phyloP scores from a whole-genome alignment of 2,113 vertebrate species.

The Ameiurus melas region DNA sequence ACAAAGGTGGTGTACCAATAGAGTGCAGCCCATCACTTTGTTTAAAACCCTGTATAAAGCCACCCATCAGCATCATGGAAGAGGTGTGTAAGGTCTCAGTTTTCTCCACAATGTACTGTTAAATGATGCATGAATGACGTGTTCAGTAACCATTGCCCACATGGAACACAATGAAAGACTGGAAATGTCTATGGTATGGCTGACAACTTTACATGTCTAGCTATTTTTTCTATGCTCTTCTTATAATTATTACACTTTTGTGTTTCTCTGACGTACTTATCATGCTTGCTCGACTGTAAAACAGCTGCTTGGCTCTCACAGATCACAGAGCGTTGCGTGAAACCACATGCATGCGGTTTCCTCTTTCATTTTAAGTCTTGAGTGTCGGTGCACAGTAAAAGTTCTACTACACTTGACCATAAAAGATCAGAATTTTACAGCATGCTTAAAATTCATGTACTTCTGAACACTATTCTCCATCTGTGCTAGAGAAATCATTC shows the following conservation, averaged over 20 bases:
- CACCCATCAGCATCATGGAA: constrained; percentile 48
- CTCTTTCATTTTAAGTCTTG: constrained; percentile 36
- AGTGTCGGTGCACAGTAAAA: not conserved
- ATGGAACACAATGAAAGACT: constrained; percentile 21
- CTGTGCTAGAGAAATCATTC: not conserved
- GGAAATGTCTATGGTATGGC: not conserved
- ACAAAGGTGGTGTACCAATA: not conserved
- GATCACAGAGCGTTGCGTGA: constrained; percentile 22
- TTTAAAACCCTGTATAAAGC: constrained; percentile 30
- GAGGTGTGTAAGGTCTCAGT: constrained; percentile 51
- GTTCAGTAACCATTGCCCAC: constrained; percentile 7
- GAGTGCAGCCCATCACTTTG: not conserved
- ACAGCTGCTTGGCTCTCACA: constrained; percentile 5
- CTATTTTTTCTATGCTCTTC: not conserved
- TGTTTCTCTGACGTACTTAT: not conserved
- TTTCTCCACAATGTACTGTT: constrained; percentile 2
- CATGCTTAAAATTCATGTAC: not conserved
- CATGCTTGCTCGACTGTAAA: not conserved
- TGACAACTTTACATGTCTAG: not conserved
- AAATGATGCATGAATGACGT: constrained; percentile 41
- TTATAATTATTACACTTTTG: not conserved
- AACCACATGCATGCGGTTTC: constrained; percentile 37
- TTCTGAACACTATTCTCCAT: not conserved
- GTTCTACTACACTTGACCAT: constrained; percentile 40
- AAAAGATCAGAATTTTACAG: not conserved